Evolutionary conservation across 2,888 invertebrate genomes (phyloP).

Genomic region (Caenorhabditis auriculariae): DNA sequence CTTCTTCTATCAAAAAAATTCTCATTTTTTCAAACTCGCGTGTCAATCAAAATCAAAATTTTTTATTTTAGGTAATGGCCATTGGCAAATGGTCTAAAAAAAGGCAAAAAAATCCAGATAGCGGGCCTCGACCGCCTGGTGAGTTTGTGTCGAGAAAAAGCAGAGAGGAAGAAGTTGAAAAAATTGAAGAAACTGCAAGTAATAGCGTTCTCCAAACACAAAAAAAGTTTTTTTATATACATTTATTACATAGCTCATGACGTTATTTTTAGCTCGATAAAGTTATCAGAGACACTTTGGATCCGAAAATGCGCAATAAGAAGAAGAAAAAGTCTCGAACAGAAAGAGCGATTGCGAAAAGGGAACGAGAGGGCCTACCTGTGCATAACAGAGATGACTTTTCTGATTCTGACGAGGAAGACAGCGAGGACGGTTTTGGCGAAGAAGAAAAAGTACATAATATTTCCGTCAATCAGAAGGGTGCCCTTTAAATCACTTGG

Average conservation of each 20-base stretch:
- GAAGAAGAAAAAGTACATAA: too few species aligned
- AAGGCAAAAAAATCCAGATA: too few species aligned
- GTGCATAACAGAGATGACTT: neutral
- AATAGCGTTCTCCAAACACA: conserved; percentile 26
- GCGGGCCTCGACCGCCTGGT: too few species aligned
- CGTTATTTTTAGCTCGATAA: neutral
- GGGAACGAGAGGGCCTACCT: neutral
- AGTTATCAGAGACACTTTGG: neutral
- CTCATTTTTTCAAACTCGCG: too few species aligned
- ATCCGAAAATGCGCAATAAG: neutral
- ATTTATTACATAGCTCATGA: neutral
- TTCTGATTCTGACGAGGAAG: neutral
- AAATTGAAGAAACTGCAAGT: conserved; percentile 43
- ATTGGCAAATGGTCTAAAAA: too few species aligned
- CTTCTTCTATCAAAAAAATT: too few species aligned
- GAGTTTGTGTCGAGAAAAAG: too few species aligned
- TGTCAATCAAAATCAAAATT: too few species aligned
- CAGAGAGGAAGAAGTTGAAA: conserved; percentile 34
- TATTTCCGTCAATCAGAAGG: too few species aligned
- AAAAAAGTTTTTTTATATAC: conserved; percentile 10
- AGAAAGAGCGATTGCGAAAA: neutral
- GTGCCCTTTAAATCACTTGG: too few species aligned
- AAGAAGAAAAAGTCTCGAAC: neutral
- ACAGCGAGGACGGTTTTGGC: neutral
- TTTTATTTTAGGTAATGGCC: too few species aligned